Evolutionary conservation across 2,888 invertebrate species (phyloP).

Genomic region (Lysandra bellargus): DNA sequence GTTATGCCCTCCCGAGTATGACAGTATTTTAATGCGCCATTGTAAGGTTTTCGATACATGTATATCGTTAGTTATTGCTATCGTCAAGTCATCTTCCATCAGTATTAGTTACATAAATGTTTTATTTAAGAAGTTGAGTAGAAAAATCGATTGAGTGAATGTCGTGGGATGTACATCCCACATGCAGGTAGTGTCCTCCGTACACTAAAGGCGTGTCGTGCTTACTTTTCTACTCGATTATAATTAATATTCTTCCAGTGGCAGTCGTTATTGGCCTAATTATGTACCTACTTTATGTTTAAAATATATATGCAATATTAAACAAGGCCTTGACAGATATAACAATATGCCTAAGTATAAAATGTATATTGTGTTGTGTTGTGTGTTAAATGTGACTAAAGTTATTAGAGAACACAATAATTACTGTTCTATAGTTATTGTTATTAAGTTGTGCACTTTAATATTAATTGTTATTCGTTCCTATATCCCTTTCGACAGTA

Average conservation of each 20-base stretch:
- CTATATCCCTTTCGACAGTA: not conserved
- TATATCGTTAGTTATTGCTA: not conserved
- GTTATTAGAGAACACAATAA: not conserved
- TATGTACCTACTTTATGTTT: not conserved
- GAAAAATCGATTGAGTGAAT: constrained; percentile 9
- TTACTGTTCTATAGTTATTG: constrained; percentile 1
- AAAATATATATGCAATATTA: not conserved
- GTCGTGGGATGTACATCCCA: not conserved
- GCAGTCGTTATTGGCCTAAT: not conserved
- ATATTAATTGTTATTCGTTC: not conserved
- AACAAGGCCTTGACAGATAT: constrained; percentile 4
- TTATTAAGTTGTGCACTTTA: constrained; percentile 2
- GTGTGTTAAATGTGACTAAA: not conserved
- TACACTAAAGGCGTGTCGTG: not conserved
- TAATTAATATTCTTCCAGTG: not conserved
- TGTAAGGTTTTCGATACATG: not conserved
- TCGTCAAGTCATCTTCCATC: not conserved
- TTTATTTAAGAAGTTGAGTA: not conserved
- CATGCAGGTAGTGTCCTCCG: constrained; percentile 1
- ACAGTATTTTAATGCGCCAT: not conserved
- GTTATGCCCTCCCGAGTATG: not conserved
- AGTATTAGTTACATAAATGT: not conserved
- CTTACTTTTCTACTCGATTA: not conserved
- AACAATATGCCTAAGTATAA: not conserved
- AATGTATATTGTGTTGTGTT: not conserved